Conservation (phyloP, 1,140 invertebrate species). For the Drosophila serrata region DNA sequence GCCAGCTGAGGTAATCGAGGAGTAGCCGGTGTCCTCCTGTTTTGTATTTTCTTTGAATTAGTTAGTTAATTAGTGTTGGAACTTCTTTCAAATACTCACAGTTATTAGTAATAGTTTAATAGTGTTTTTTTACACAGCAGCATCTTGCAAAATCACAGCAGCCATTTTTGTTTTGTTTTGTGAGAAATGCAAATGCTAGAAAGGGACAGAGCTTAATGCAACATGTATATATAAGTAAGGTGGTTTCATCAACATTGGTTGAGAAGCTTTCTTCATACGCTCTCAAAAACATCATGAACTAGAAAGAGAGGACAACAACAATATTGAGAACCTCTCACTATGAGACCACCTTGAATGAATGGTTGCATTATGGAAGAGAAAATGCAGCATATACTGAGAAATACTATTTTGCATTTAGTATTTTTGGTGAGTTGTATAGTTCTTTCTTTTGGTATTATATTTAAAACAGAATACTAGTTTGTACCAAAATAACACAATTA, state of each 20-base stretch:
- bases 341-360: background rate
- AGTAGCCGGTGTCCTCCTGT: background rate
- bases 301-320: background rate
- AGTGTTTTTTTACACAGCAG: background rate
- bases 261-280: background rate
- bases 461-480: background rate
- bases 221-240: background rate
- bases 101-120: background rate
- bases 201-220: background rate
- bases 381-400: background rate
- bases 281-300: background rate
- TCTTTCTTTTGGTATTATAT: background rate
- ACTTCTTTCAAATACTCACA: background rate
- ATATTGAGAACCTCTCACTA: background rate
- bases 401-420: background rate
- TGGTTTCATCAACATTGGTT: background rate
- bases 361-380: background rate
- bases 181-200: background rate
- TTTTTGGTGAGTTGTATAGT: background rate
- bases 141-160: background rate
- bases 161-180: background rate
- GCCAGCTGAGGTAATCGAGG: constrained; percentile 24
- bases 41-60: background rate
- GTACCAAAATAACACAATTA: background rate
- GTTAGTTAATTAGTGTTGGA: background rate